Conservation (phyloP, 2,113 vertebrate species). For the Scytalopus superciliaris region DNA sequence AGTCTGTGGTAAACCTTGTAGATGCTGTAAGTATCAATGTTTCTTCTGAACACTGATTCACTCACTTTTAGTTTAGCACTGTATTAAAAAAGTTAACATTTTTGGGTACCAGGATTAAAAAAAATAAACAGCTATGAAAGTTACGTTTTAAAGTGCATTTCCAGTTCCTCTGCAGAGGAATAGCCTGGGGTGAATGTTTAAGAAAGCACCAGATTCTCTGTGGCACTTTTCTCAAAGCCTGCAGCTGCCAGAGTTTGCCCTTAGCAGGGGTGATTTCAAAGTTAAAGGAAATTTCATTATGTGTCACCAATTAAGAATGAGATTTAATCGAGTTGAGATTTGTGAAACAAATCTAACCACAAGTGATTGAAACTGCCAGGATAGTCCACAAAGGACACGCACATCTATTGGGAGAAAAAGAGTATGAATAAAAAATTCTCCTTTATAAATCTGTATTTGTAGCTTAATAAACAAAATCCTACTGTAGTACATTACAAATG, state of each 20-base stretch:
- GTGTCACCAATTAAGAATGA: background rate
- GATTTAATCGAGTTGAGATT: background rate
- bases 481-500: background rate
- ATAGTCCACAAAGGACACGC: background rate
- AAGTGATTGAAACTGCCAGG: background rate
- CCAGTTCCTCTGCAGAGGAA: background rate
- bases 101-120: background rate
- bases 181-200: background rate
- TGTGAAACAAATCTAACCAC: background rate
- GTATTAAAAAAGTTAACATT: background rate
- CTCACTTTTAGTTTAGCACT: background rate
- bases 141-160: background rate
- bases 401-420: background rate
- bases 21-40: slow-evolving; percentile 88
- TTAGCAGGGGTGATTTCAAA: background rate
- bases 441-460: background rate
- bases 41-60: background rate
- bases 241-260: background rate
- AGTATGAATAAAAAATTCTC: background rate
- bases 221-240: background rate
- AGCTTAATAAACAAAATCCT: background rate
- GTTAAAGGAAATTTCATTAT: background rate
- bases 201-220: background rate
- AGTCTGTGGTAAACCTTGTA: slow-evolving; percentile 96
- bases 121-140: background rate